Evolutionary conservation across 2,797 vertebrate species (phyloP), one percentile per base, ranked within the genome.

Genomic region (Chiloscyllium punctatum): DNA sequence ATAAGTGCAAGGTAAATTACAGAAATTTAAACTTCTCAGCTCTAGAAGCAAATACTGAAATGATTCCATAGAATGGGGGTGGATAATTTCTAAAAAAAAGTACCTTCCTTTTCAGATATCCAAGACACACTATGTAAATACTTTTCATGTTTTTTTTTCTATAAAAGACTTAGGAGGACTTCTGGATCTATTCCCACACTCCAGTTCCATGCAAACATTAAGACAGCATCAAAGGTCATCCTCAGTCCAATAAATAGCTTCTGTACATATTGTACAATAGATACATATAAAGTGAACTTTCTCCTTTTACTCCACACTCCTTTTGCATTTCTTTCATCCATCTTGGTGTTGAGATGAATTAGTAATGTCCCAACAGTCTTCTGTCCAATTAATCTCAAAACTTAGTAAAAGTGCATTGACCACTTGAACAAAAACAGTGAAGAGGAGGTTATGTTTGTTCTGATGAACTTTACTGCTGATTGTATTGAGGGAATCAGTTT

Each of bases 181-280:
- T 51, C 94, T 95, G 27, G 51, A 74, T 77, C 94, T 25, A 95
- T 33, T 27, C 62, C 94, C 71, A 95, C 94, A 95, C 69, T 94
- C 48, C 27, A 4, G 69, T 53, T 95, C 42, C 94, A 95, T 95
- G 94, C 94, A 95, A 95, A 18, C 42, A 95, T 95, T n/a, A 95
- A 95, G n/a, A 77, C 42, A 77, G 68, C 94, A 94, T 94, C 62
- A 72, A 95, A 53, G 53, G 27, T 77, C 71, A 95, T 74, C 94
- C 94, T 74, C 30, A 33, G 48, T 95, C 69, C 71, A 95, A 95
- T 95, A 95, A 95, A 95, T 95, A 95, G 94, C 48, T 95, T 95
- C 94, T 95, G 94, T 95, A 95, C 94, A 95, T 71, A 95, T 95
- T 95, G 94, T 95, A 95, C 94, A 95, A 94, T 77, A 95, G 94